A percentile compares a stretch with the other conserved stretches of the same genome.
These are phyloP conservation scores for Drosophila lowei DNA, from an alignment of 1,140 invertebrate genomes.

Conservation along the genomic window DNA sequence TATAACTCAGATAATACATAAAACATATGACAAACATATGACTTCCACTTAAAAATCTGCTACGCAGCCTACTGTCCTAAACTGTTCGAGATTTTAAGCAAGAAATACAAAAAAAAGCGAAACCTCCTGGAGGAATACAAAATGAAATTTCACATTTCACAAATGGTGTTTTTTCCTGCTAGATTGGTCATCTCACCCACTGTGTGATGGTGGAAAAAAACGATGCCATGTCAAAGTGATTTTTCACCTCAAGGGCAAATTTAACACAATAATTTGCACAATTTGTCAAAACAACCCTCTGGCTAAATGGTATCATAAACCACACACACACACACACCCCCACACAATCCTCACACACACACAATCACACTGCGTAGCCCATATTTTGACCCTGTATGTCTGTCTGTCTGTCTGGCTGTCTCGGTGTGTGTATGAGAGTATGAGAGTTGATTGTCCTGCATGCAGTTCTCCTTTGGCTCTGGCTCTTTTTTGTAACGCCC, in stretches of 20 bases:
- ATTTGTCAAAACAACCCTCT: slow-evolving; percentile 82
- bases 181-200: no score
- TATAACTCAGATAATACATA: no score
- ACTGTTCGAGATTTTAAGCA: no score
- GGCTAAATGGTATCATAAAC: slow-evolving; percentile 78
- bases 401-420: background rate
- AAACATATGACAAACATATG: no score
- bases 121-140: no score
- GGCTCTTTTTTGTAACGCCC: slow-evolving; percentile 41
- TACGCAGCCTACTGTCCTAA: no score
- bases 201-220: slow-evolving; percentile 16
- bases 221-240: slow-evolving; percentile 76
- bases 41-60: no score
- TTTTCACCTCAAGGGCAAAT: slow-evolving; percentile 82
- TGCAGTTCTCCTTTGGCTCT: slow-evolving; percentile 46
- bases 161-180: no score
- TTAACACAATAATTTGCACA: slow-evolving; percentile 83
- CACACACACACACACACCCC: slow-evolving; percentile 37
- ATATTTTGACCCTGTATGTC: slow-evolving; percentile 11
- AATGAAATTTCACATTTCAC: no score
- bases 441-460: slow-evolving; percentile 65
- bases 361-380: no score
- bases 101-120: no score
- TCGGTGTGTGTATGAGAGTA: slow-evolving; percentile 5
- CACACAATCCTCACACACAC: slow-evolving; percentile 1